phyloP scores from a whole-genome alignment of 2,113 vertebrate species.

The Phrynocephalus versicolor region DNA sequence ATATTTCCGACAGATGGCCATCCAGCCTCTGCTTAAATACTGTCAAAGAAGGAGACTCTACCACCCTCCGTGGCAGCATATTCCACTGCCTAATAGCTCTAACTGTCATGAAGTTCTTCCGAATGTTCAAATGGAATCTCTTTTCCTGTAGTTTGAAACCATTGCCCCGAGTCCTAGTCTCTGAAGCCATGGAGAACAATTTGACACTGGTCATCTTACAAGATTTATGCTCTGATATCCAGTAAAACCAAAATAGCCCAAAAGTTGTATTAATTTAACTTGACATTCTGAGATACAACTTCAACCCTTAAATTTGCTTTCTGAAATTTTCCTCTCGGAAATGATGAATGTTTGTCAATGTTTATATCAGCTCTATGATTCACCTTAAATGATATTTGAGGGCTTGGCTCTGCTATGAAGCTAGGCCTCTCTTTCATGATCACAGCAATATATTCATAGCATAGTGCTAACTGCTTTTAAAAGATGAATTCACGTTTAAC shows the following conservation, averaged over 20 bases:
- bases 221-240: neutral
- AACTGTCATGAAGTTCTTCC: no score
- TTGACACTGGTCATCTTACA: neutral
- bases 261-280: neutral
- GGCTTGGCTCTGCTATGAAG: neutral
- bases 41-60: no score
- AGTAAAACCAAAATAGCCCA: neutral
- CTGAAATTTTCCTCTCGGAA: neutral
- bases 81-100: no score
- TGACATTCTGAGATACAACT: neutral
- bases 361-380: neutral
- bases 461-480: neutral
- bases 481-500: neutral
- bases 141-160: no score
- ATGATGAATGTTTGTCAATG: neutral
- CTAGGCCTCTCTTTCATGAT: neutral
- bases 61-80: no score
- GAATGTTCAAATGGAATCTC: no score
- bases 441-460: neutral
- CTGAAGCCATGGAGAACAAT: no score
- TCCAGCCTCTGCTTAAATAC: no score
- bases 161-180: no score
- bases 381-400: neutral
- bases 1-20: no score
- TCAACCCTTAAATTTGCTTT: neutral